Conservation (phyloP, 2,797 vertebrate genomes). For the Cirrhinus molitorella region DNA sequence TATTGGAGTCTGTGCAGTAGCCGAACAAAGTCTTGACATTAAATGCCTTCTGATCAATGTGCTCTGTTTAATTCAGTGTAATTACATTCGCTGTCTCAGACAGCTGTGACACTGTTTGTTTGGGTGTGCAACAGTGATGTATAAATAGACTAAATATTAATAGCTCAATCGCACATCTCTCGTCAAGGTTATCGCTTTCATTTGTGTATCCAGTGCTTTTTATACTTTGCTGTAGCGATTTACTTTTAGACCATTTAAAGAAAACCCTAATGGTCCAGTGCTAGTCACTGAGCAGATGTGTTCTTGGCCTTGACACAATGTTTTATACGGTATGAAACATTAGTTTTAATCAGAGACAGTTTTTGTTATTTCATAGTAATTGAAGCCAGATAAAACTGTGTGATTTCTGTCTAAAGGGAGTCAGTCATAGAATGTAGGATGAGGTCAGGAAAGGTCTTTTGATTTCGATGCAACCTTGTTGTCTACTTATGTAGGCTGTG, state of each 20-base stretch:
- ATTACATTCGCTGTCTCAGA: neutral
- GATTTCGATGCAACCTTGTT: neutral
- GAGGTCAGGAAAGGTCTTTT: neutral
- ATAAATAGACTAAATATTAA: conserved; percentile 17
- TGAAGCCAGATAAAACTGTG: neutral
- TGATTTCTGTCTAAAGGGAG: neutral
- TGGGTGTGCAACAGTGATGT: neutral
- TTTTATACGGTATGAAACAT: neutral
- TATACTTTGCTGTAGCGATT: neutral
- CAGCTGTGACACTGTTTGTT: conserved; percentile 4
- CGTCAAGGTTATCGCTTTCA: neutral
- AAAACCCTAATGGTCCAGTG: neutral
- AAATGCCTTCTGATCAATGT: conserved; percentile 14
- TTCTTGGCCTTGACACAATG: neutral
- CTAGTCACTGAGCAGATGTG: neutral
- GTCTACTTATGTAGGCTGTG: conserved; percentile 2
- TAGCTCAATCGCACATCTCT: neutral
- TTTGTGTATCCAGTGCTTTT: neutral
- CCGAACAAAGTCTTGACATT: neutral
- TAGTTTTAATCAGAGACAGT: neutral
- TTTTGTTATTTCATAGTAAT: neutral
- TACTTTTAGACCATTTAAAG: conserved; percentile 6
- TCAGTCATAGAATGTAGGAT: neutral
- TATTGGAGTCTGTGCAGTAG: neutral
- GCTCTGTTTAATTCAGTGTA: conserved; percentile 8